Evolutionary conservation across 2,113 vertebrate genomes (phyloP).

Genomic region (Sceloporus undulatus): DNA sequence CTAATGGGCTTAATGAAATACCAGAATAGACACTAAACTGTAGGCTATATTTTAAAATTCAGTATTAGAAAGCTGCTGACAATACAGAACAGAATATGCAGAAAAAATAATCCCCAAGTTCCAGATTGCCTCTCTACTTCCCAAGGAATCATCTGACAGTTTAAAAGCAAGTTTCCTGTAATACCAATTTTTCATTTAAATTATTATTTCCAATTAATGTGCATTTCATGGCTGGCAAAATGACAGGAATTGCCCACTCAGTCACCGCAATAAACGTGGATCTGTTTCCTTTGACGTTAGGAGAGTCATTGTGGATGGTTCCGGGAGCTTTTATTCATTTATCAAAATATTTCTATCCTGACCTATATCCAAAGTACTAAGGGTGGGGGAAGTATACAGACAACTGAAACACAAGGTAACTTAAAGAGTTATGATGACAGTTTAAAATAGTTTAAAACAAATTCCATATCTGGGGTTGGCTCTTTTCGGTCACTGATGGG

Average conservation of each 20-base stretch:
- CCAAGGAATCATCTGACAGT: constrained; percentile 35
- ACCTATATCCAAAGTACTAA: too few relatives aligned
- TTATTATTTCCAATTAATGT: constrained; percentile 28
- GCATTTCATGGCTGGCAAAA: not conserved
- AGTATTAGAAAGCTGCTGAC: not conserved
- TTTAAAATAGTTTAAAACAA: too few relatives aligned
- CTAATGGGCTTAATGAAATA: not conserved
- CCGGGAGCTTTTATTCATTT: too few relatives aligned
- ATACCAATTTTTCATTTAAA: constrained; percentile 38
- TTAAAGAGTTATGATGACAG: too few relatives aligned
- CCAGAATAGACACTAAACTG: not conserved
- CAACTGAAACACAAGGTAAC: too few relatives aligned
- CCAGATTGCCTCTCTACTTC: constrained; percentile 19
- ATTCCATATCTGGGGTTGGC: too few relatives aligned
- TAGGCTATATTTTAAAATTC: not conserved
- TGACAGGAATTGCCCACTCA: constrained; percentile 16
- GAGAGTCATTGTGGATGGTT: not conserved
- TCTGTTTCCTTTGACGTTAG: not conserved
- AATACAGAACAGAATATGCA: not conserved
- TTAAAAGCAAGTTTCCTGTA: constrained; percentile 60
- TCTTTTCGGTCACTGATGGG: too few relatives aligned
- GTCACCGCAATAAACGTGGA: rapidly evolving
- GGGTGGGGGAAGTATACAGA: too few relatives aligned
- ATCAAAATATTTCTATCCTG: too few relatives aligned
- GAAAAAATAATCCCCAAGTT: constrained; percentile 30